Percentiles rank a stretch among this genome's conserved stretches.
Evolutionary conservation across 2,113 vertebrate genomes (phyloP).

Genomic region (Corydoras maculifer): DNA sequence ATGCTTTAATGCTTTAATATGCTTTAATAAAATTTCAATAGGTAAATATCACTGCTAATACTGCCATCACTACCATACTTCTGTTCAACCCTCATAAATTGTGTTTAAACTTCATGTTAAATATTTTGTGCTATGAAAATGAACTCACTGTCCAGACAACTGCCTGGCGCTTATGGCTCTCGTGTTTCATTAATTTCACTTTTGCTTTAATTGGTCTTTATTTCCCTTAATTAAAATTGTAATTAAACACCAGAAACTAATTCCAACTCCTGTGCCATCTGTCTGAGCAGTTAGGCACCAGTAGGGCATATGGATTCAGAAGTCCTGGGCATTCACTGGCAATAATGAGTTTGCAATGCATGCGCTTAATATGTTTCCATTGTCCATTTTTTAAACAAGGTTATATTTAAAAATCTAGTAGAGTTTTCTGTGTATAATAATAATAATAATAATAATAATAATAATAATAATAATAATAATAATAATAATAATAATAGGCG

Average conservation of each 20-base stretch:
- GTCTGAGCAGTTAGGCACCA: conserved; percentile 57
- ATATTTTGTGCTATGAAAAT: conserved; percentile 29
- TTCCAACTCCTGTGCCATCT: conserved; percentile 63
- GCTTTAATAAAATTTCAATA: no score
- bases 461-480: no score
- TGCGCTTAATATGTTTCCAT: conserved; percentile 17
- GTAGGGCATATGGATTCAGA: conserved; percentile 53
- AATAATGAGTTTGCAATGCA: conserved; percentile 3
- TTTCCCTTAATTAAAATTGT: conserved; percentile 69
- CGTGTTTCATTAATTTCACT: conserved; percentile 67
- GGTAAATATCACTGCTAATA: neutral
- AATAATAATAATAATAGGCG: no score
- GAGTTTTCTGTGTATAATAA: neutral
- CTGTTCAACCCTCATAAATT: conserved; percentile 2
- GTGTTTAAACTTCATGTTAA: conserved; percentile 14
- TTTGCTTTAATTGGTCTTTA: conserved; percentile 70
- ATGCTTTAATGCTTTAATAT: no score
- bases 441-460: no score
- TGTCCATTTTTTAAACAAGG: conserved; percentile 31
- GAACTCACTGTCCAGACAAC: conserved; percentile 55
- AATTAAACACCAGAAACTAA: conserved; percentile 74
- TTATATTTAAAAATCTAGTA: conserved; percentile 24
- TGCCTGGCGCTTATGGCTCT: conserved; percentile 56
- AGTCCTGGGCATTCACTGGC: conserved; percentile 42
- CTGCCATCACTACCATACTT: neutral